Evolutionary conservation across 2,113 vertebrate species (phyloP), one percentile per base, ranked within the genome.

Genomic region (Myxocyprinus asiaticus): DNA sequence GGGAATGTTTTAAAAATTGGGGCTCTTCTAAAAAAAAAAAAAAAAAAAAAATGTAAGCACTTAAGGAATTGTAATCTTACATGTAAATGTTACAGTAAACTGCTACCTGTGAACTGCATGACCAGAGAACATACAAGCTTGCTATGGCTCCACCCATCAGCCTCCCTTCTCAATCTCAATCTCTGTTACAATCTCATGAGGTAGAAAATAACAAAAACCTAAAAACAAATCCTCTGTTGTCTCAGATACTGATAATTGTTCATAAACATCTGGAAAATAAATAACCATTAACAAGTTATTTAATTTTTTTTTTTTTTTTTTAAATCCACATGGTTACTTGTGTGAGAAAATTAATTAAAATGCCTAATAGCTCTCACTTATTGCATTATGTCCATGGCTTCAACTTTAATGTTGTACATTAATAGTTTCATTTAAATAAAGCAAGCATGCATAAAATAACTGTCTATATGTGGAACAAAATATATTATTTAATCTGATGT

Each of bases 101-200:
- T 33, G 22, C 22, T 33, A 66, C 43, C 17, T 0, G 17, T 69
- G 7, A 69, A 48, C 50, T 42, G 48, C 22, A 55, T n/a, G 10
- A 3, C 22, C 22, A 33, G 22, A 33, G 22, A 33, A 33, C 22
- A 33, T 33, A 33, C 22, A 33, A 33, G 22, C 22, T 33, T 33
- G 22, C 22, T 33, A 3, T 33, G 3, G 22, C 22, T 33, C 22
- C 22, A 33, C 22, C 15, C 2, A 8, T 53, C 67, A 42, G 67
- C 12, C 7, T 71, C 69, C 69, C 69, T 71, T 71, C 53, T 58
- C 8, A 58, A 56, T 53, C 53, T 2, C 11, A 12, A 33, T 69
- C 7, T 33, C 22, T 33, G 22, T 33, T 33, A 33, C 8, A 12
- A 7, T 61, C 59, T 45, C 9, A 61, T 61, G 70, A 73, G 70